These are phyloP conservation scores for Ennomos quercinarius DNA, from an alignment of 2,888 invertebrate genomes.

Conservation along the genomic window DNA sequence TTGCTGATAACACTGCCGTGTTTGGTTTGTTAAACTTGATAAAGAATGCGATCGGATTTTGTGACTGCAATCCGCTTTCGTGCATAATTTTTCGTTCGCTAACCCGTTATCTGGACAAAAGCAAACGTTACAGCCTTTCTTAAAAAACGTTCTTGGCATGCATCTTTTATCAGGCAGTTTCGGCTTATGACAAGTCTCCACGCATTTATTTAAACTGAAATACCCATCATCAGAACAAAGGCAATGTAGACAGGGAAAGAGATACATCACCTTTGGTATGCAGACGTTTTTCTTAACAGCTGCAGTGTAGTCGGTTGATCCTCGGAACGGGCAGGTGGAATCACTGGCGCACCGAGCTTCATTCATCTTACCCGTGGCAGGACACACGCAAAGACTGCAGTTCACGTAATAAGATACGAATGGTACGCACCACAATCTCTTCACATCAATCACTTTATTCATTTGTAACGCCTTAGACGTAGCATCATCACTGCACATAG, in stretches of 20 bases:
- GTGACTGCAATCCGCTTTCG: slow-evolving; percentile 50
- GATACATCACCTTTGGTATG: slow-evolving; percentile 73
- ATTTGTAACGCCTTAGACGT: slow-evolving; percentile 20
- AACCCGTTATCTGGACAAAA: slow-evolving; percentile 62
- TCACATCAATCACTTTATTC: slow-evolving; percentile 22
- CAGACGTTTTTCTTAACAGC: slow-evolving; percentile 57
- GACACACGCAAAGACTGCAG: slow-evolving; percentile 72
- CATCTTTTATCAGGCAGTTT: slow-evolving; percentile 50
- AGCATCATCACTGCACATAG: slow-evolving; percentile 51
- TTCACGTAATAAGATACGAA: slow-evolving; percentile 69
- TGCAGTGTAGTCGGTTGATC: slow-evolving; percentile 37
- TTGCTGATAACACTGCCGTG: slow-evolving; percentile 54
- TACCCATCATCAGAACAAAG: slow-evolving; percentile 66
- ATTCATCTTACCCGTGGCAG: slow-evolving; percentile 63
- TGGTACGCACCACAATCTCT: slow-evolving; percentile 59
- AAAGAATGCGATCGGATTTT: slow-evolving; percentile 40
- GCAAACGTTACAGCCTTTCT: slow-evolving; percentile 66
- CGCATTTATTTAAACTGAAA: slow-evolving; percentile 65
- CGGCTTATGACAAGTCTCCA: slow-evolving; percentile 60
- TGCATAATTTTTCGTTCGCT: slow-evolving; percentile 56
- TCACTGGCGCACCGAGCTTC: slow-evolving; percentile 71
- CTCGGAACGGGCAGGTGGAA: slow-evolving; percentile 57
- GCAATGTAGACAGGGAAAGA: slow-evolving; percentile 72
- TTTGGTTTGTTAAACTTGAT: slow-evolving; percentile 43
- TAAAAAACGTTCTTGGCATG: slow-evolving; percentile 62